phyloP scores from a whole-genome alignment of 1,140 invertebrate genomes.

The Camponotus vicinus region DNA sequence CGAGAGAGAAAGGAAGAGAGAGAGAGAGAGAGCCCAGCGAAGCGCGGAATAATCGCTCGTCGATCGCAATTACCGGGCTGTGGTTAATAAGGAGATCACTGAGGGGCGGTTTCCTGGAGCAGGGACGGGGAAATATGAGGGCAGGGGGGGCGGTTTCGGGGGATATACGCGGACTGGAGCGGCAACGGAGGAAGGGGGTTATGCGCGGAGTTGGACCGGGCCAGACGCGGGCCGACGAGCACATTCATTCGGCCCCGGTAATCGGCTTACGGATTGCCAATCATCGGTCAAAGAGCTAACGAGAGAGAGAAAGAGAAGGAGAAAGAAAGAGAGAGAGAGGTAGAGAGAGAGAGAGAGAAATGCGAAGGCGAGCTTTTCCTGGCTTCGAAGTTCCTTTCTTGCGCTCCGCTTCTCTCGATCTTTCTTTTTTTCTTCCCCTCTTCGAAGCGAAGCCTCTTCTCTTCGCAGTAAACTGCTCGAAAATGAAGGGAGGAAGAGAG shows the following conservation, averaged over 20 bases:
- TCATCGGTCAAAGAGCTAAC: constrained; percentile 77
- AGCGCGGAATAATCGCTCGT: constrained; percentile 75
- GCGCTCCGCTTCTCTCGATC: constrained; percentile 31
- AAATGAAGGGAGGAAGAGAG: constrained; percentile 7
- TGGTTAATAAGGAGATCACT: constrained; percentile 78
- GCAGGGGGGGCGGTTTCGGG: constrained; percentile 42
- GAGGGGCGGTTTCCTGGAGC: constrained; percentile 71
- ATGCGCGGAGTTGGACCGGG: constrained; percentile 71
- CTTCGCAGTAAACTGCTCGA: constrained; percentile 44
- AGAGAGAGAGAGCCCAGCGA: constrained; percentile 73
- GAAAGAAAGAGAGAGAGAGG: constrained; percentile 27
- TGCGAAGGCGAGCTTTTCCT: constrained; percentile 63
- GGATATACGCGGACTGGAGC: constrained; percentile 38
- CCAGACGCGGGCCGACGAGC: constrained; percentile 70
- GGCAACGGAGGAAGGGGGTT: constrained; percentile 41
- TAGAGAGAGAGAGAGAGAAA: constrained; percentile 6
- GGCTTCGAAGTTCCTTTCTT: constrained; percentile 48
- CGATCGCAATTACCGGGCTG: constrained; percentile 77
- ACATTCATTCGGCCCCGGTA: constrained; percentile 75
- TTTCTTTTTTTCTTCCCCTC: constrained; percentile 63
- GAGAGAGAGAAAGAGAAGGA: constrained; percentile 35
- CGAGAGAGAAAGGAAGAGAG: neutral
- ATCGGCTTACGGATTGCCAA: constrained; percentile 81
- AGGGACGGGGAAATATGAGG: constrained; percentile 27
- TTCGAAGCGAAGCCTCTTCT: constrained; percentile 31